Evolutionary conservation across 2,888 invertebrate genomes (phyloP).

Genomic region (Pristionchus japonicus): DNA sequence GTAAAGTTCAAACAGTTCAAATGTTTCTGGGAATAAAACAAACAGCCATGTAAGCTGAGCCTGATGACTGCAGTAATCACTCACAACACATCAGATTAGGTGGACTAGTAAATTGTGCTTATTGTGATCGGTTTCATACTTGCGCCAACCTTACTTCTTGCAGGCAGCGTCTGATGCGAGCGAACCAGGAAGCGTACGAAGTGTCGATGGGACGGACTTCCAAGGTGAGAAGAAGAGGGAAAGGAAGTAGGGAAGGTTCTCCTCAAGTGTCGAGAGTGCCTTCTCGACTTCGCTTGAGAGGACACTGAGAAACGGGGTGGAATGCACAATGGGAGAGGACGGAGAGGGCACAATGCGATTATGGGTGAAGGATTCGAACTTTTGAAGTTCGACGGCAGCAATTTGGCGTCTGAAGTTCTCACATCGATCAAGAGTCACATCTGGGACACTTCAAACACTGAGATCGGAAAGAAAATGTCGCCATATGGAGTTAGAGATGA

Average conservation of each 20-base stretch:
- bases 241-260: background rate
- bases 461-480: too few species aligned
- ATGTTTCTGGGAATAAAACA: too few species aligned
- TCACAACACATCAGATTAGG: too few species aligned
- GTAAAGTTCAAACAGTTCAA: too few species aligned
- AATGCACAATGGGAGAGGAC: background rate
- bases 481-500: too few species aligned
- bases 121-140: too few species aligned
- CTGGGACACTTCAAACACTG: background rate
- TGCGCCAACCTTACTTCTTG: too few species aligned
- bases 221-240: conserved; percentile 51
- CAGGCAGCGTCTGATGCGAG: conserved; percentile 83
- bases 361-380: background rate
- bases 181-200: conserved; percentile 80
- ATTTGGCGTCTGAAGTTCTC: background rate
- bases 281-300: conserved; percentile 49
- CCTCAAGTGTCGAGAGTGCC: conserved; percentile 36
- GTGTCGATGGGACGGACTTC: conserved; percentile 70
- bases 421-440: background rate
- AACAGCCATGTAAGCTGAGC: too few species aligned
- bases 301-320: background rate
- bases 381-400: background rate
- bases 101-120: too few species aligned
- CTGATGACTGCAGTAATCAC: too few species aligned
- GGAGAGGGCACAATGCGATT: background rate